phyloP scores from a whole-genome alignment of 2,888 invertebrate species.

The Mythimna vitellina region DNA sequence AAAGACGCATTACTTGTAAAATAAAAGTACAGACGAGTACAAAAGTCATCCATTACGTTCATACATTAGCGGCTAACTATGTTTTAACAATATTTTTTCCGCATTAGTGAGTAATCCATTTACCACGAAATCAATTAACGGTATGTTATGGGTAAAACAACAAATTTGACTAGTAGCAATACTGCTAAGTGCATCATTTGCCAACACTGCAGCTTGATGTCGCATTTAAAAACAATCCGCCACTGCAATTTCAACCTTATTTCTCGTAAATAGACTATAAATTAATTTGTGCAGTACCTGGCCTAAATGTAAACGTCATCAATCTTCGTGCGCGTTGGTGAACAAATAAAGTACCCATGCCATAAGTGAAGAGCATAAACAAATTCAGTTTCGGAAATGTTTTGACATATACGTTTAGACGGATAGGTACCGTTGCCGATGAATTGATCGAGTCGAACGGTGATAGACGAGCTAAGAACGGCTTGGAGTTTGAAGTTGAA shows the following conservation, averaged over 20 bases:
- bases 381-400: constrained; percentile 71
- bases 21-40: constrained; percentile 33
- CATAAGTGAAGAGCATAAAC: constrained; percentile 75
- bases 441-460: constrained; percentile 37
- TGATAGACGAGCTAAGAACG: constrained; percentile 24
- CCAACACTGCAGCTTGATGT: constrained; percentile 66
- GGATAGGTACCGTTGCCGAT: constrained; percentile 31
- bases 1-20: constrained; percentile 39
- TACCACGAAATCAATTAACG: constrained; percentile 73
- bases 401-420: constrained; percentile 60
- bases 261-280: not conserved
- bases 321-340: constrained; percentile 79
- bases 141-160: constrained; percentile 68
- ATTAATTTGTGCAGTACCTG: constrained; percentile 31
- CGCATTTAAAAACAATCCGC: constrained; percentile 35
- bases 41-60: constrained; percentile 57
- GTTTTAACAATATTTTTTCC: constrained; percentile 70
- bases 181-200: constrained; percentile 82
- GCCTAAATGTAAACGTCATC: constrained; percentile 66
- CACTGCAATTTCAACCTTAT: constrained; percentile 42
- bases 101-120: constrained; percentile 74
- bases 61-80: constrained; percentile 56
- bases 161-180: constrained; percentile 77
- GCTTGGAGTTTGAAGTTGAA: constrained; percentile 5
- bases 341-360: constrained; percentile 73